A percentile compares a stretch with the other conserved stretches of the same genome.
Evolutionary conservation across 1,140 invertebrate species (phyloP).

Genomic region (Ephestia elutella): DNA sequence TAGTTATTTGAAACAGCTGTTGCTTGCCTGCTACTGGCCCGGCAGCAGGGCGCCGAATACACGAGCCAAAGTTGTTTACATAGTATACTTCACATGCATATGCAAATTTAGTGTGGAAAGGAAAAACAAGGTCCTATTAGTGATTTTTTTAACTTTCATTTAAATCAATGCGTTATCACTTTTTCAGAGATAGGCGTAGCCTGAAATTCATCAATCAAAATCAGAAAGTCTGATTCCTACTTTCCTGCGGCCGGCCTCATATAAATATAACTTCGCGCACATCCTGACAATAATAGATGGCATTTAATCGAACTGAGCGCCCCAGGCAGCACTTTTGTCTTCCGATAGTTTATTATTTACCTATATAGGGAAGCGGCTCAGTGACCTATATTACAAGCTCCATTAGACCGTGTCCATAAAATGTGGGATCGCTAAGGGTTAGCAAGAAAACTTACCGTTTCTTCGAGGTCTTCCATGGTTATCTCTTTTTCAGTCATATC

Average conservation of each 20-base stretch:
- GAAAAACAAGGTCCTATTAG: too few species aligned
- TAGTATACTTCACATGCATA: too few species aligned
- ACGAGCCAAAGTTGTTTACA: too few species aligned
- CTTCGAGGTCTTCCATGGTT: slow-evolving; percentile 51
- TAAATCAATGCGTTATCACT: too few species aligned
- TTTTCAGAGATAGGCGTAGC: too few species aligned
- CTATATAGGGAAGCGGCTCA: slow-evolving; percentile 35
- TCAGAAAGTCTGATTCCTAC: not conserved
- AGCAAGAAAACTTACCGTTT: slow-evolving; percentile 37
- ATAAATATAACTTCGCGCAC: not conserved
- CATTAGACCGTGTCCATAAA: slow-evolving; percentile 3
- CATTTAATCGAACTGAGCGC: not conserved
- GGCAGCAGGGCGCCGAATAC: too few species aligned
- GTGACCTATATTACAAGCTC: slow-evolving; percentile 41
- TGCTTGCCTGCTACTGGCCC: too few species aligned
- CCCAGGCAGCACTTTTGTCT: not conserved
- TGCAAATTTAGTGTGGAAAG: too few species aligned
- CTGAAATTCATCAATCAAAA: not conserved
- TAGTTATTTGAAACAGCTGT: too few species aligned
- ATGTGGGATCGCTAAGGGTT: not conserved
- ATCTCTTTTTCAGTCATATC: slow-evolving; percentile 55
- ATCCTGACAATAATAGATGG: not conserved
- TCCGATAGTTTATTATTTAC: slow-evolving; percentile 22
- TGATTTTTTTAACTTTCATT: too few species aligned
- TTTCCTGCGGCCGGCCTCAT: not conserved